Evolutionary conservation across 2,888 invertebrate species (phyloP).

Genomic region (Cybosia mesomella): DNA sequence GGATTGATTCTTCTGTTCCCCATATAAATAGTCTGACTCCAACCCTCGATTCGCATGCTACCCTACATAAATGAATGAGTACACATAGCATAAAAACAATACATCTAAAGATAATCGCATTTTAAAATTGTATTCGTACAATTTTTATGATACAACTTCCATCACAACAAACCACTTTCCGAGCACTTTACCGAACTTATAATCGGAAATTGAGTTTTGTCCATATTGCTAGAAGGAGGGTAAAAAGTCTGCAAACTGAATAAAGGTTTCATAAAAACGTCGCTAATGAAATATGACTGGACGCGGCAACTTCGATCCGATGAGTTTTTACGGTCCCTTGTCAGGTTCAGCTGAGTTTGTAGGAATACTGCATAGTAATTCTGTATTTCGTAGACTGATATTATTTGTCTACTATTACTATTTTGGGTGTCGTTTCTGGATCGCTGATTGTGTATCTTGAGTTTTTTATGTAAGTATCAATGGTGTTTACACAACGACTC

Average conservation of each 20-base stretch:
- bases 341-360: background rate
- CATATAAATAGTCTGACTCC: too few relatives aligned
- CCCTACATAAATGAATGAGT: background rate
- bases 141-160: constrained; percentile 2
- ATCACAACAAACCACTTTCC: constrained; percentile 12
- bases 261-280: constrained; percentile 6
- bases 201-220: constrained; percentile 17
- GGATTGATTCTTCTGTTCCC: too few relatives aligned
- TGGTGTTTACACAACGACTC: too few relatives aligned
- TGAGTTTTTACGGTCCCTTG: background rate
- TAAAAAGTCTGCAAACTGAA: constrained; percentile 17
- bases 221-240: background rate
- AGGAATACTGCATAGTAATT: background rate
- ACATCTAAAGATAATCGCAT: background rate
- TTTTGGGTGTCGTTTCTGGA: too few relatives aligned
- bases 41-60: too few relatives aligned
- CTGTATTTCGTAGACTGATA: too few relatives aligned
- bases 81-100: background rate
- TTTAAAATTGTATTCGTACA: constrained; percentile 4
- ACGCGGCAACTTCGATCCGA: background rate
- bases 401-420: too few relatives aligned
- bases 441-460: too few relatives aligned
- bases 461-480: too few relatives aligned
- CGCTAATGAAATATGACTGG: background rate
- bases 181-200: constrained; percentile 4